Conservation (phyloP, 2,888 invertebrate species). For the Cantharis rustica region DNA sequence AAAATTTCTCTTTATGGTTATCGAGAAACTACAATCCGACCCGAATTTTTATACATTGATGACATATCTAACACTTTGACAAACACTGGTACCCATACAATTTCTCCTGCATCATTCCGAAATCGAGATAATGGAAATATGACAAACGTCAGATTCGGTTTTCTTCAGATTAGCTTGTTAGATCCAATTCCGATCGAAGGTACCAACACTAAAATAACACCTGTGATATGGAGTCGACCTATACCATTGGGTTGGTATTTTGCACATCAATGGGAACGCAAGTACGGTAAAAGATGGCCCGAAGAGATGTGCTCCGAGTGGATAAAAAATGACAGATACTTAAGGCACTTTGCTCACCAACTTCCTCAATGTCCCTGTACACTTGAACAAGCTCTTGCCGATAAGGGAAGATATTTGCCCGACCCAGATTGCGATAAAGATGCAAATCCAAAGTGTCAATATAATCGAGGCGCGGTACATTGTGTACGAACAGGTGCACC, state of each 20-base stretch:
- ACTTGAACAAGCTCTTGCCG: conserved; percentile 84
- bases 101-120: conserved; percentile 74
- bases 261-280: conserved; percentile 82
- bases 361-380: conserved; percentile 90
- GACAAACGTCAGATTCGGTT: conserved; percentile 82
- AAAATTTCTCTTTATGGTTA: conserved; percentile 90
- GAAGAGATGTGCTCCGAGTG: conserved; percentile 85
- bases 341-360: conserved; percentile 85
- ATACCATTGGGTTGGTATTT: conserved; percentile 95
- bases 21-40: conserved; percentile 79
- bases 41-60: conserved; percentile 82
- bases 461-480: conserved; percentile 88
- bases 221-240: conserved; percentile 85
- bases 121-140: conserved; percentile 71
- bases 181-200: conserved; percentile 63
- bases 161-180: conserved; percentile 85
- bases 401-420: conserved; percentile 91
- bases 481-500: conserved; percentile 92
- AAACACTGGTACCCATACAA: conserved; percentile 68
- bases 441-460: conserved; percentile 84
- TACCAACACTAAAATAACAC: conserved; percentile 48
- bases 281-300: conserved; percentile 83
- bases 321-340: conserved; percentile 81
- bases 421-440: conserved; percentile 91
- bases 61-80: conserved; percentile 65